These are phyloP conservation scores for Sebastes itinus DNA, from an alignment of 2,797 vertebrate genomes.

Conservation along the genomic window DNA sequence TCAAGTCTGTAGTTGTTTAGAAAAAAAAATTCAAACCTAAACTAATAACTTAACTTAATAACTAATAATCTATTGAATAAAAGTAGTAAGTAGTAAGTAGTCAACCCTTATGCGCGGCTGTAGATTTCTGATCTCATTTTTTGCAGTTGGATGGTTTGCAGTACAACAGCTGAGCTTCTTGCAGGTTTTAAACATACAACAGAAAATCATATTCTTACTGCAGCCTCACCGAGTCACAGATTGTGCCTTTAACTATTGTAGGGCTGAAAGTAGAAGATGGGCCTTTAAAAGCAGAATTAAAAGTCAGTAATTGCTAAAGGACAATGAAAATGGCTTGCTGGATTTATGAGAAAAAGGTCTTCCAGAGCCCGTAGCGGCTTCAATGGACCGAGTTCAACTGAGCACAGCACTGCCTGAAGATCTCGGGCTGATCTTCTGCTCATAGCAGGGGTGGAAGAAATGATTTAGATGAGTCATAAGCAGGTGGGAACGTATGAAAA, in stretches of 20 bases:
- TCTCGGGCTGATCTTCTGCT: background rate
- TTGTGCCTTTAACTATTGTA: slow-evolving; percentile 10
- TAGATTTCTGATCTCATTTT: background rate
- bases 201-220: background rate
- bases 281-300: slow-evolving; percentile 23
- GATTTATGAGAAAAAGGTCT: slow-evolving; percentile 31
- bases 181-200: background rate
- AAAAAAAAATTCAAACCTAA: background rate
- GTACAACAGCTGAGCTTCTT: background rate
- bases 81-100: background rate
- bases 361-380: background rate
- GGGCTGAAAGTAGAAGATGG: background rate
- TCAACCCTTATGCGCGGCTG: background rate
- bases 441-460: background rate
- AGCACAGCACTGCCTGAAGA: background rate
- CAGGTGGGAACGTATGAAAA: slow-evolving; percentile 2
- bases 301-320: slow-evolving; percentile 39
- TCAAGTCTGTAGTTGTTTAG: background rate
- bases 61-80: background rate
- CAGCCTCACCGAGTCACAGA: background rate
- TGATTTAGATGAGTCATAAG: slow-evolving; percentile 1
- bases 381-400: background rate
- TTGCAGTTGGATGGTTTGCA: background rate
- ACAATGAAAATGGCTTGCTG: slow-evolving; percentile 11
- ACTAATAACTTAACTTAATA: background rate